Base-by-base conservation (phyloP, 2,888 invertebrate genomes). In the Torymus auratus region DNA sequence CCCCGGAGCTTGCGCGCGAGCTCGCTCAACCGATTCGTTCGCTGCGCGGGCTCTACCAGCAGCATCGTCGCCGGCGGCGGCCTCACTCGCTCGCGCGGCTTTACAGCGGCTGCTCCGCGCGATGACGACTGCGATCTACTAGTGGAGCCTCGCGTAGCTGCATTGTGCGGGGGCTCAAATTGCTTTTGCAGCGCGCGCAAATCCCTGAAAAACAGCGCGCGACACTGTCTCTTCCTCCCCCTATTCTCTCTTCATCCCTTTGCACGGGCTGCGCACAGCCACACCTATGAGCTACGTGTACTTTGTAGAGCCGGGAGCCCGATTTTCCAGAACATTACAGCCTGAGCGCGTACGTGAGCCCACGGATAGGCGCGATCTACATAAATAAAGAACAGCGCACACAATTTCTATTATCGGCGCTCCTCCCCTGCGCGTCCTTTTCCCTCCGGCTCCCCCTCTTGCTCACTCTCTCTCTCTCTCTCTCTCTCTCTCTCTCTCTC, bases 1-100 rank as follows among this genome's bases (percentile, higher is more conserved):
- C 15, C 61, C 13, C 52, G 55, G 58, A 4, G 77, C 78, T 78
- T 75, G 73, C 50, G 77, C 69, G 76, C 41, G 17, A 3, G 23
- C 65, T 5, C 74, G 58, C 65, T 20, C 58, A 56, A 41, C 64
- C 64, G 23, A 55, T 58, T 61, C 14, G 13, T 28, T 28, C 28
- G 2, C 28, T 28, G 28, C 4, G 4, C 28, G 4, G 28, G 28
- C 28, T 28, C 28, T 28, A 28, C 28, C 28, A 28, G 5, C 28
- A 28, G 28, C 28, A 28, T 4, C 7, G 28, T 7, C 28, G 28
- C 28, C 28, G 28, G 2, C 28, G 28, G 2, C 28, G 28, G 28
- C 28, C 2, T 28, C 28, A 2, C 28, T 28, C 28, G 28, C 28
- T 28, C 28, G 28, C 28, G 28, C 28, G 3, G 28, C 28, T 28